These are phyloP conservation scores for Metopia argyrocephala DNA, from an alignment of 2,888 invertebrate genomes.

Conservation along the genomic window DNA sequence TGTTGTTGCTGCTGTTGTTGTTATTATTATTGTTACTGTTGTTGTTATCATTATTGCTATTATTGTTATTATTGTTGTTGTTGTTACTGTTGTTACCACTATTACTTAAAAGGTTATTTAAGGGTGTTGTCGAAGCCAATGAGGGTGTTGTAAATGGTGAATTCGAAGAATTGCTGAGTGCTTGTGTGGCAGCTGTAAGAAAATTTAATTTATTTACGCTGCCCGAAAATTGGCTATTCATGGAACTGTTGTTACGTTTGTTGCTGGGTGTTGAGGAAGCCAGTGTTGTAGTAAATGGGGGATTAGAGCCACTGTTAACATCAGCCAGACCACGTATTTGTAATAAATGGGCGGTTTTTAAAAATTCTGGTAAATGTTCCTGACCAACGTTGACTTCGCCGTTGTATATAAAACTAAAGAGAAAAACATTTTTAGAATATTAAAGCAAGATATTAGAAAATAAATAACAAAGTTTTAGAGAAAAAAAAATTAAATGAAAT, in stretches of 20 bases:
- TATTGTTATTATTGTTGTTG: conserved; percentile 61
- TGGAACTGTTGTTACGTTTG: conserved; percentile 66
- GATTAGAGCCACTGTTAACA: conserved; percentile 80
- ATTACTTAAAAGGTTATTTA: conserved; percentile 55
- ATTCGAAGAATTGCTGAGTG: conserved; percentile 67
- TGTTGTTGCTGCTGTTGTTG: conserved; percentile 41
- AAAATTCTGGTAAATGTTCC: conserved; percentile 90
- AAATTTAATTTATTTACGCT: conserved; percentile 68
- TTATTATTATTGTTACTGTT: conserved; percentile 45
- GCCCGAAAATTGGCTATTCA: conserved; percentile 66
- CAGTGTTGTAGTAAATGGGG: conserved; percentile 67
- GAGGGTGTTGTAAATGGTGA: conserved; percentile 69
- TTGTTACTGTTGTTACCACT: conserved; percentile 51
- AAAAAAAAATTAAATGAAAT: neutral
- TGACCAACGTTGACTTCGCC: conserved; percentile 94
- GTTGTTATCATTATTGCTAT: conserved; percentile 54
- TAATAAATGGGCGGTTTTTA: conserved; percentile 91
- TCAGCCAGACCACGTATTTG: conserved; percentile 93
- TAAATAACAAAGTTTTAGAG: conserved; percentile 22
- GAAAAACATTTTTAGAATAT: conserved; percentile 45
- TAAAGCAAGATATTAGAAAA: neutral
- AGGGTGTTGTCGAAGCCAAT: conserved; percentile 69
- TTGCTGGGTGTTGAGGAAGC: conserved; percentile 69
- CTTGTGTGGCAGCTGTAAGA: conserved; percentile 69
- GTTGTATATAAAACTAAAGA: conserved; percentile 90